Evolutionary conservation across 92 coral and sea anemone genomes (phyloP).

Genomic region (Metridium senile): DNA sequence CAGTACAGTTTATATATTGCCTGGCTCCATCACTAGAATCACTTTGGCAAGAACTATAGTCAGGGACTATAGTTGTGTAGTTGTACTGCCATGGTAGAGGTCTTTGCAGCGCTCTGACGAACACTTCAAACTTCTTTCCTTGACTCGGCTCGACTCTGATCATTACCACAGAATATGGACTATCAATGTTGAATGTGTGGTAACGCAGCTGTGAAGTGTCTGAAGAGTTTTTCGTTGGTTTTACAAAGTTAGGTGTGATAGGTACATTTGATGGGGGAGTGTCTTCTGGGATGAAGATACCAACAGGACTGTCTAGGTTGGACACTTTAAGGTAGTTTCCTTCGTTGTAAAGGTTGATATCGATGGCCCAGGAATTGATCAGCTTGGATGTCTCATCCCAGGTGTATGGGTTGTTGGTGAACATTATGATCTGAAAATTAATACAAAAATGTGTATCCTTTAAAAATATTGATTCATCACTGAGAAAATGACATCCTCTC

Average conservation of each 20-base stretch:
- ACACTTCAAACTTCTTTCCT: constrained; percentile 17
- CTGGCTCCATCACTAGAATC: constrained; percentile 7
- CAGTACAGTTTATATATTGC: constrained; percentile 45
- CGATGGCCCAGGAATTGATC: constrained; percentile 74
- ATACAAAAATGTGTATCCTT: too few relatives aligned
- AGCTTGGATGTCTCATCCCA: constrained; percentile 69
- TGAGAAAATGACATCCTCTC: too few relatives aligned
- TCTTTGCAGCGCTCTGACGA: constrained; percentile 30
- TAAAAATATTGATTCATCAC: too few relatives aligned
- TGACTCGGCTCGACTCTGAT: constrained; percentile 17
- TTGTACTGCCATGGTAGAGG: constrained; percentile 54
- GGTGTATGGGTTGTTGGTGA: constrained; percentile 72
- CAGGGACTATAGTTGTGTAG: constrained; percentile 53
- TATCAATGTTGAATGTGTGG: constrained; percentile 50
- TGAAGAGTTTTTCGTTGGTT: constrained; percentile 40
- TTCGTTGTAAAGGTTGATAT: constrained; percentile 69
- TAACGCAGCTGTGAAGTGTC: constrained; percentile 42
- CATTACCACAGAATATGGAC: constrained; percentile 28
- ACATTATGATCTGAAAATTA: constrained; percentile 57
- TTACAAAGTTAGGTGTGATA: constrained; percentile 32
- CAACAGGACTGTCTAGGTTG: constrained; percentile 70
- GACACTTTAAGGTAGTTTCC: constrained; percentile 63
- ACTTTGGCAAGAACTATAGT: constrained; percentile 38
- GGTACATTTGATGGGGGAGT: background rate
- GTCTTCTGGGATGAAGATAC: constrained; percentile 48